phyloP scores from a whole-genome alignment of 2,888 invertebrate species.

The Chrysodeixis includens region DNA sequence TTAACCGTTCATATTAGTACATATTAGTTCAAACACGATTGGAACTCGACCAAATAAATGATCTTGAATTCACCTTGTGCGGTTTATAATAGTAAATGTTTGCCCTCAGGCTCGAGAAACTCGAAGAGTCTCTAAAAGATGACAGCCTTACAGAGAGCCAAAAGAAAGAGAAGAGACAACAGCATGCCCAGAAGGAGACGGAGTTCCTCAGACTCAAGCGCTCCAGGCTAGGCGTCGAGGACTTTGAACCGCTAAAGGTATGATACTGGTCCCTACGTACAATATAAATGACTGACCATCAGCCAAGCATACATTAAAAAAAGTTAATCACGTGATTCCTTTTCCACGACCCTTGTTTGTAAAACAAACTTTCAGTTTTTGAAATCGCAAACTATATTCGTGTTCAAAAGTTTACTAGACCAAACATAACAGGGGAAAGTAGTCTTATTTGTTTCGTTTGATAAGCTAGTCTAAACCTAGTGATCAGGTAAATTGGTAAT shows the following conservation, averaged over 20 bases:
- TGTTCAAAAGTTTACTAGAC: neutral
- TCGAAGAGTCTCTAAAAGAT: constrained; percentile 99
- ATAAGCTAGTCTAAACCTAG: no score
- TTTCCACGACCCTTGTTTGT: no score
- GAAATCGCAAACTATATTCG: no score
- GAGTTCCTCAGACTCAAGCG: constrained; percentile 99
- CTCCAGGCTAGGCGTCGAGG: constrained; percentile 98
- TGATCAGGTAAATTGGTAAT: neutral
- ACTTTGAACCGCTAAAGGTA: constrained; percentile 99
- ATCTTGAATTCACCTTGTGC: constrained; percentile 6
- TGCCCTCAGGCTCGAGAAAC: constrained; percentile 92
- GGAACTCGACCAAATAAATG: constrained; percentile 7
- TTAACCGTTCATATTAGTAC: neutral
- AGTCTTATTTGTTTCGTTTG: no score
- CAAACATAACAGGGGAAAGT: no score
- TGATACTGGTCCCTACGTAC: constrained; percentile 1
- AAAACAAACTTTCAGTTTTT: no score
- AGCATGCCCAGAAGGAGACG: constrained; percentile 99
- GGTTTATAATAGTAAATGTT: neutral
- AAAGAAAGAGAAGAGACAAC: constrained; percentile 97
- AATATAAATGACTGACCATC: no score
- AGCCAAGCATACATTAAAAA: neutral
- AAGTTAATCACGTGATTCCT: no score
- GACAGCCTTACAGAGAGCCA: constrained; percentile 98
- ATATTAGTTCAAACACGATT: neutral